phyloP scores from a whole-genome alignment of 2,888 invertebrate species.

The Gibbula magus region DNA sequence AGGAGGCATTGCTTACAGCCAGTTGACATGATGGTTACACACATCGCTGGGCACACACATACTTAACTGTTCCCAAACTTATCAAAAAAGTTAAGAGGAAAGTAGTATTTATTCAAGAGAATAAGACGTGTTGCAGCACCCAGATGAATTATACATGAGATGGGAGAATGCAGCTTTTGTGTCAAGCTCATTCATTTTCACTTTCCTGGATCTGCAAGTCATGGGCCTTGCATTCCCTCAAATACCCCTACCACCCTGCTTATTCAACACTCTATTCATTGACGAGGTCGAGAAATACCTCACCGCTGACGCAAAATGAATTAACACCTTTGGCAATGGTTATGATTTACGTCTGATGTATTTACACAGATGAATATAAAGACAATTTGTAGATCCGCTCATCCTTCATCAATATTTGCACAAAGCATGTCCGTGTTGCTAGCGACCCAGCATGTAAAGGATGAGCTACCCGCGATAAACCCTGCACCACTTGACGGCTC shows the following conservation, averaged over 20 bases:
- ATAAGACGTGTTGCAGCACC: background rate
- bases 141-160: too few species aligned
- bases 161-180: too few species aligned
- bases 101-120: slow-evolving; percentile 5
- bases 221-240: too few species aligned
- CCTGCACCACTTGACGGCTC: background rate
- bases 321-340: background rate
- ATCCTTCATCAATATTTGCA: background rate
- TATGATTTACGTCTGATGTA: background rate
- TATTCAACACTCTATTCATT: too few species aligned
- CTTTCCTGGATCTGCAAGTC: too few species aligned
- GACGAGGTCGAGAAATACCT: too few species aligned
- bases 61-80: too few species aligned
- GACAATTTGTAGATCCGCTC: background rate
- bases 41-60: too few species aligned
- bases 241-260: too few species aligned
- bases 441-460: background rate
- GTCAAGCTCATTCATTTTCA: too few species aligned
- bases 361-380: background rate
- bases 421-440: background rate
- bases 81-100: slow-evolving; percentile 5
- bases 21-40: too few species aligned
- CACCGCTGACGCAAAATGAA: background rate
- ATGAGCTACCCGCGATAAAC: background rate
- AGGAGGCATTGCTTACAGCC: too few species aligned